phyloP scores from a whole-genome alignment of 2,888 invertebrate genomes.

The Drosophila emarginata region DNA sequence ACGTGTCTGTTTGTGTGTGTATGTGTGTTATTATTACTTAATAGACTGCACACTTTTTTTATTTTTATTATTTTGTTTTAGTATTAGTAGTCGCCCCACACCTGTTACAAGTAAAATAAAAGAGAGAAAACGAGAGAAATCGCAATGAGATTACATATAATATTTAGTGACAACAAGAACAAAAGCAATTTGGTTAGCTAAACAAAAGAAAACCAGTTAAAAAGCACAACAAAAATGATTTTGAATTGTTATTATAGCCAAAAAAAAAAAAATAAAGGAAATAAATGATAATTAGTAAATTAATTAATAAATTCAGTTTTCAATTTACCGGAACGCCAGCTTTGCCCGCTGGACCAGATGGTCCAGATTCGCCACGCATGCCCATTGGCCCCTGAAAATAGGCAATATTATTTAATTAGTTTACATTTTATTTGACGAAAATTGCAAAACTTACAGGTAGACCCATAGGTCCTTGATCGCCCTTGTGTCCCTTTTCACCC shows the following conservation, averaged over 20 bases:
- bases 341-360: constrained; percentile 82
- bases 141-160: constrained; percentile 39
- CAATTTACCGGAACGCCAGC: constrained; percentile 82
- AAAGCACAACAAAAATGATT: constrained; percentile 14
- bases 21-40: constrained; percentile 56
- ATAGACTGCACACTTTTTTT: constrained; percentile 49
- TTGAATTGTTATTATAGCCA: constrained; percentile 56
- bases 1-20: constrained; percentile 20
- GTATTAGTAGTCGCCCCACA: constrained; percentile 83
- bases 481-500: constrained; percentile 82
- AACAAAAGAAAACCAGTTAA: constrained; percentile 30
- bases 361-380: constrained; percentile 82
- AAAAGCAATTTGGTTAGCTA: constrained; percentile 24
- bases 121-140: constrained; percentile 48
- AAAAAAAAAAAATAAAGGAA: constrained; percentile 22
- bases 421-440: not conserved
- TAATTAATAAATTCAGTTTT: not conserved
- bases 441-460: constrained; percentile 90
- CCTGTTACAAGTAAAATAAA: constrained; percentile 80
- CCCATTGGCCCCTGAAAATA: constrained; percentile 82
- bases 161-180: constrained; percentile 58
- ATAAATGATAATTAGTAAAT: not conserved
- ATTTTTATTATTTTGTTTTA: constrained; percentile 34
- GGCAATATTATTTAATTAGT: not conserved
- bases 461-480: constrained; percentile 93